phyloP scores from a whole-genome alignment of 2,797 vertebrate species.

The Pseudochirops cupreus region DNA sequence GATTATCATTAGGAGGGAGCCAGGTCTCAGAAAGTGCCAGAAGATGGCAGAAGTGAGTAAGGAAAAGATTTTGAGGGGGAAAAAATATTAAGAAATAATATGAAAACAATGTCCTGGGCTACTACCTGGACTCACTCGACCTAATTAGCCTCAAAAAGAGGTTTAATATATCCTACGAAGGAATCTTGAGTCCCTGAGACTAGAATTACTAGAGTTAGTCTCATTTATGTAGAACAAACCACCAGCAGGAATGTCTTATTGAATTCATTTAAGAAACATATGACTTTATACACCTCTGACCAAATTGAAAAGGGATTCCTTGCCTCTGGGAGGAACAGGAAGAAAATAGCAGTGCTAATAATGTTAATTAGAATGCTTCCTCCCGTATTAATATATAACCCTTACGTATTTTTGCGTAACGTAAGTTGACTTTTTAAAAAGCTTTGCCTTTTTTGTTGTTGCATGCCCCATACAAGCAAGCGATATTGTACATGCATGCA shows the following conservation, averaged over 20 bases:
- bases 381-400: constrained; percentile 89
- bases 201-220: background rate
- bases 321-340: constrained; percentile 91
- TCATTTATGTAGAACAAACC: background rate
- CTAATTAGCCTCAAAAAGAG: background rate
- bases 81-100: background rate
- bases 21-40: background rate
- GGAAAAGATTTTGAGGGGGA: background rate
- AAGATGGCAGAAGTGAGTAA: background rate
- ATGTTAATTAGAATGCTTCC: constrained; percentile 89
- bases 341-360: constrained; percentile 88
- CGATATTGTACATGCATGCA: constrained; percentile 87
- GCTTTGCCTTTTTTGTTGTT: constrained; percentile 83
- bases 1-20: background rate
- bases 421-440: constrained; percentile 85
- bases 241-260: background rate
- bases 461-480: constrained; percentile 86
- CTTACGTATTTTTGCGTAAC: constrained; percentile 88
- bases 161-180: background rate
- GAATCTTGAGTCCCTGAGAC: background rate
- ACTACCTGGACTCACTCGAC: background rate
- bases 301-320: background rate
- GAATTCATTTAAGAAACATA: background rate
- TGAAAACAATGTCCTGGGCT: background rate
- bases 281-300: background rate